Base-by-base conservation (phyloP, 2,888 invertebrate species). In the Chrysina gloriosa region DNA sequence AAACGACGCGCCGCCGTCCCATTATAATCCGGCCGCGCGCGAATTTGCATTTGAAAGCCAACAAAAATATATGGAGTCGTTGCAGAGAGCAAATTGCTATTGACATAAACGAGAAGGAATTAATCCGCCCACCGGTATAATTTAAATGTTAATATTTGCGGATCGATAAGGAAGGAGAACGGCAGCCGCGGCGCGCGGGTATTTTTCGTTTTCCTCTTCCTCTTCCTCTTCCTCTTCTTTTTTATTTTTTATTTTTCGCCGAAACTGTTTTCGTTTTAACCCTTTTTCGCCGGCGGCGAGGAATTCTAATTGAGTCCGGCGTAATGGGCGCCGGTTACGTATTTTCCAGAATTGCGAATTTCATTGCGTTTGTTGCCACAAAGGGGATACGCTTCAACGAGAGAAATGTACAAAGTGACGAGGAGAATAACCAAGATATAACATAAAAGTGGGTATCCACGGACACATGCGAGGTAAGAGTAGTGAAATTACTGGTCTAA, bases 101-200 rank as follows among this genome's bases (percentile, higher is more conserved):
- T 61, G 58, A 61, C 58, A 27, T 27, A 61, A 61, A 61, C 39
- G 42, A 27, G 25, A 61, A 61, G 58, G 45, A 61, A 42, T 61
- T 61, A 61, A 58, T 61, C 58, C 39, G 42, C 39, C 39, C 39
- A 7, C 58, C 23, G 16, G 23, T 16, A 42, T 42, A 61, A 42
- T 61, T 61, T 61, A 61, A 61, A 61, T 61, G 58, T 42, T 61
- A 42, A 61, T 61, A 42, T 42, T 42, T 29, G n/a, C 42, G 42
- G 42, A 61, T 61, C 27, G 42, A 25, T 61, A 25, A 23, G 14
- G 23, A 16, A n/a, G 14, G 9, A 6, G 11, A 45, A 16, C n/a
- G 21, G 36, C 9, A 36, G 36, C 36, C n/a, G n/a, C n/a, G n/a
- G n/a, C n/a, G n/a, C n/a, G n/a, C n/a, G n/a, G n/a, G n/a, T n/a